Base-by-base conservation (phyloP, 2,888 invertebrate species). In the Tupiocoris notatus region DNA sequence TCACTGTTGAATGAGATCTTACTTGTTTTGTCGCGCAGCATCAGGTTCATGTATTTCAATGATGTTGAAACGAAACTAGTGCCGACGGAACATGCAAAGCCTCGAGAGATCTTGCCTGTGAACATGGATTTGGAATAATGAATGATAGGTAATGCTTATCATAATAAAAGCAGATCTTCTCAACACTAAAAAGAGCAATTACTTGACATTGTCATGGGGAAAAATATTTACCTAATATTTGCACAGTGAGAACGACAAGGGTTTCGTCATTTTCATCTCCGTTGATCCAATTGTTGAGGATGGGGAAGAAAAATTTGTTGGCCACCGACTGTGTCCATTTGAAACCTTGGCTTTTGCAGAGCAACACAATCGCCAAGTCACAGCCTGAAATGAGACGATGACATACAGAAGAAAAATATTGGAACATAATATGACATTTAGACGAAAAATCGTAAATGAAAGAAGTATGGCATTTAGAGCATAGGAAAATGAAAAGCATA, bases 341-440 rank as follows among this genome's bases (percentile, higher is more conserved):
- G 56, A 39, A 67, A 7, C 67, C 67, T 39, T 67, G 67, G 16
- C 39, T 39, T 67, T 67, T 67, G 21, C 39, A 56, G 21, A 67
- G 56, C 20, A 67, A 22, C 17, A 67, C 21, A 1, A 67, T 67
- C 21, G 67, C 67, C 21, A 39, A 39, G 54, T 67, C 67, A 20
- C 67, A 9, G 20, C 67, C 67, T 67, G 67, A 7, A 67, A 56
- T 39, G 39, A 3, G 39, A 39, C n/a, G n/a, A n/a, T n/a, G n/a
- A n/a, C n/a, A n/a, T n/a, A n/a, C n/a, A n/a, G n/a, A n/a, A n/a
- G n/a, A n/a, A n/a, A n/a, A n/a, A n/a, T n/a, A n/a, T n/a, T n/a
- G n/a, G n/a, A n/a, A n/a, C n/a, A n/a, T n/a, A 21, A 62, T 62
- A 2, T 16, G n/a, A 57, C 2, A 57, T 17, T 6, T 17, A 6